These are phyloP conservation scores for Oryzias sinensis DNA, from an alignment of 2,797 vertebrate species.

Conservation along the genomic window DNA sequence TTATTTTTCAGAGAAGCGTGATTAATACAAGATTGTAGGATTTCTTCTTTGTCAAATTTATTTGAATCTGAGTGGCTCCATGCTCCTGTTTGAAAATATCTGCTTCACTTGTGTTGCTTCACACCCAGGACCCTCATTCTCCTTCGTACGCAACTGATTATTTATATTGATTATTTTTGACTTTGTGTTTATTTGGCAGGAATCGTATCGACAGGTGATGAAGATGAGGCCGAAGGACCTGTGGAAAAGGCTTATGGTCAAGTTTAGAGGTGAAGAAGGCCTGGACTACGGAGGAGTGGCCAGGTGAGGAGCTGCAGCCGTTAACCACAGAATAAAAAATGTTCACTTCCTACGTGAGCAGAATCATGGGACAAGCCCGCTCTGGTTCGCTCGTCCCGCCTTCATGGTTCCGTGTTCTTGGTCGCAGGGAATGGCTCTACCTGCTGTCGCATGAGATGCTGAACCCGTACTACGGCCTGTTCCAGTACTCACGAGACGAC, in stretches of 20 bases:
- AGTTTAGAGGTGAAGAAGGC: conserved; percentile 96
- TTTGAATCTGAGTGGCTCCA: too few relatives aligned
- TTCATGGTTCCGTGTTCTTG: neutral
- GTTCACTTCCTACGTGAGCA: conserved; percentile 1
- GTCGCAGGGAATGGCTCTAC: conserved; percentile 93
- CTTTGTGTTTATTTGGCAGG: conserved; percentile 68
- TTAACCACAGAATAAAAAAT: neutral
- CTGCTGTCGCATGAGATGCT: conserved; percentile 97
- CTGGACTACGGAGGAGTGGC: conserved; percentile 97
- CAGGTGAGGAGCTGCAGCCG: conserved; percentile 73
- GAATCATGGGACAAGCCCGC: conserved; percentile 1
- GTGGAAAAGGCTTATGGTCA: conserved; percentile 98
- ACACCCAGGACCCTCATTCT: too few relatives aligned
- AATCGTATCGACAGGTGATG: conserved; percentile 98
- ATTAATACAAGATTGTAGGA: too few relatives aligned
- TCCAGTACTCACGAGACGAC: conserved; percentile 97
- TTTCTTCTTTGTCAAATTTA: too few relatives aligned
- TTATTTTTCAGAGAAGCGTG: too few relatives aligned
- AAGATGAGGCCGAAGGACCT: conserved; percentile 99
- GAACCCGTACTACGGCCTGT: conserved; percentile 97
- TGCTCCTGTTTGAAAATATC: too few relatives aligned
- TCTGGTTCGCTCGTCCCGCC: neutral
- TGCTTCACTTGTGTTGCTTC: too few relatives aligned
- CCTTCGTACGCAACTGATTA: too few relatives aligned
- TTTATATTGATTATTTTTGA: too few relatives aligned